Conservation (phyloP, 2,113 vertebrate species). For the Calcarius ornatus region DNA sequence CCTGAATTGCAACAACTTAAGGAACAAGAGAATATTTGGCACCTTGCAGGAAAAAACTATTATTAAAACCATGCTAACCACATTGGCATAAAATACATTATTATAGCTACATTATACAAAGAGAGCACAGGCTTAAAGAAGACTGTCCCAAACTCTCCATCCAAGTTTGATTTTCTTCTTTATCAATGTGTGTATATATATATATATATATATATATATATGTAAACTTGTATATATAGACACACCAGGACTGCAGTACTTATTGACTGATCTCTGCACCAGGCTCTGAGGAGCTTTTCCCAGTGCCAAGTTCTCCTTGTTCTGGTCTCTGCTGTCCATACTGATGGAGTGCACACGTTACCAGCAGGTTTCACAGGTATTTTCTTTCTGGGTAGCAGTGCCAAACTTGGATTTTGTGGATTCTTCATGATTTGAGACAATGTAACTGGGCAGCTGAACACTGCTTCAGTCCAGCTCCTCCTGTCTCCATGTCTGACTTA, state of each 20-base stretch:
- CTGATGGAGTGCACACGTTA: background rate
- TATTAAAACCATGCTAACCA: background rate
- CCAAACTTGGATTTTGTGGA: background rate
- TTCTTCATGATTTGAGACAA: background rate
- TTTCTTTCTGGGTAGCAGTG: background rate
- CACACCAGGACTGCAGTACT: background rate
- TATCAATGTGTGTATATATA: background rate
- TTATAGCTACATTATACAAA: background rate
- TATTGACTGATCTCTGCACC: background rate
- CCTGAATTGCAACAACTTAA: background rate
- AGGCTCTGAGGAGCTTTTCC: background rate
- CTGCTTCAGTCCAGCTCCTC: background rate
- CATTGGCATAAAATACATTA: background rate
- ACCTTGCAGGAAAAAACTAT: background rate
- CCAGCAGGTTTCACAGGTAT: background rate
- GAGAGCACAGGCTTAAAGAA: background rate
- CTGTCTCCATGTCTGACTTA: background rate
- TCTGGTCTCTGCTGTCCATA: background rate
- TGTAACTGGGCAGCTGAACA: background rate
- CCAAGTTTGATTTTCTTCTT: background rate
- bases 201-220: fast-evolving
- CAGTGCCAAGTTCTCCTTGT: background rate
- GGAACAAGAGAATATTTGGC: background rate
- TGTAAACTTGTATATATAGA: too few species aligned
- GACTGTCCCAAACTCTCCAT: background rate